phyloP scores from a whole-genome alignment of 2,797 vertebrate genomes.

The Cynopterus sphinx region DNA sequence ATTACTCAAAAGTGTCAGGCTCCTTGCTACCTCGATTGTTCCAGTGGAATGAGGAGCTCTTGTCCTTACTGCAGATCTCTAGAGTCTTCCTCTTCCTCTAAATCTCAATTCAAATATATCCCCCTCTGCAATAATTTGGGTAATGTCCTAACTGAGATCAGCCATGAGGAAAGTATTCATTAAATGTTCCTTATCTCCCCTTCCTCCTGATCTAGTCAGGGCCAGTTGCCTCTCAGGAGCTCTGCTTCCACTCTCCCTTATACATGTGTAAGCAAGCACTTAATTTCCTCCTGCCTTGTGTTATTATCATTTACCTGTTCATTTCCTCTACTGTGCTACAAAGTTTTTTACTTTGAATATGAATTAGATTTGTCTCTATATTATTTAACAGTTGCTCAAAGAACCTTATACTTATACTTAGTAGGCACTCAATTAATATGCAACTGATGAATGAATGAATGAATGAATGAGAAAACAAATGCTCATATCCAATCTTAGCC shows the following conservation, averaged over 20 bases:
- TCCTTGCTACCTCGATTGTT: neutral
- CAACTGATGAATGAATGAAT: neutral
- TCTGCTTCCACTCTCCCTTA: neutral
- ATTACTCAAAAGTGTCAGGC: neutral
- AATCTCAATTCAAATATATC: neutral
- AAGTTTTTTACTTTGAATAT: neutral
- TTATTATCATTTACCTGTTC: neutral
- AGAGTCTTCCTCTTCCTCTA: neutral
- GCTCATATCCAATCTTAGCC: neutral
- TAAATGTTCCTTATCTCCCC: neutral
- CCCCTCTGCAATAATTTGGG: neutral
- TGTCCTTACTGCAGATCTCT: neutral
- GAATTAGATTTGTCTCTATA: neutral
- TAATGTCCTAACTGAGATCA: neutral
- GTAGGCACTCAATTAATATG: neutral
- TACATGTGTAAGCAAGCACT: neutral
- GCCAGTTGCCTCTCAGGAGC: neutral
- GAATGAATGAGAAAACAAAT: neutral
- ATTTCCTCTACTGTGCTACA: neutral
- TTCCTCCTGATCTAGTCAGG: neutral
- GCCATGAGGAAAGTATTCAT: neutral
- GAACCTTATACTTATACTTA: neutral
- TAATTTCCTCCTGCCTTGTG: neutral
- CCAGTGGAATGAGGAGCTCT: neutral
- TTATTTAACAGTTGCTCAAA: neutral